Evolutionary conservation across 2,797 vertebrate genomes (phyloP).

Genomic region (Lutjanus campechanus): DNA sequence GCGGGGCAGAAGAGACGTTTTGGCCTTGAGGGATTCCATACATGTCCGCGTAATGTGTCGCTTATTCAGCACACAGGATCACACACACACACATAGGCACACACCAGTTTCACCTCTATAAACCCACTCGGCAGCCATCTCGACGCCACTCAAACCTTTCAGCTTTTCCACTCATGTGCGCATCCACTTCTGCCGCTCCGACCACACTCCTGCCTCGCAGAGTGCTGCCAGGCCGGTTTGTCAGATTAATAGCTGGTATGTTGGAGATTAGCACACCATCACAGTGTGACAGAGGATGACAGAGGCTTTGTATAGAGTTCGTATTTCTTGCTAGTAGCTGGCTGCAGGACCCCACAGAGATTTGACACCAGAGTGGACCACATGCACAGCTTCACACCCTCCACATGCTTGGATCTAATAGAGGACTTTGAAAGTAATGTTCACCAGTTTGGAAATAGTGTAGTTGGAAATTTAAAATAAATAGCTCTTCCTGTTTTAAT

Average conservation of each 20-base stretch:
- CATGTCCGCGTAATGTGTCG: conserved; percentile 62
- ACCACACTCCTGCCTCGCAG: conserved; percentile 14
- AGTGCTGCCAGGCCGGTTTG: conserved; percentile 71
- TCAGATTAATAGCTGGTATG: conserved; percentile 78
- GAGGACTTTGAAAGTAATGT: conserved; percentile 35
- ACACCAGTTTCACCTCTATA: conserved; percentile 53
- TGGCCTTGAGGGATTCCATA: conserved; percentile 76
- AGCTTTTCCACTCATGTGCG: conserved; percentile 54
- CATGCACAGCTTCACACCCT: conserved; percentile 15
- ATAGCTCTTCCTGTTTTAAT: background rate
- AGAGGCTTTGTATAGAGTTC: conserved; percentile 64
- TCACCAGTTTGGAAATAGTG: conserved; percentile 4
- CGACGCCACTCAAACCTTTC: conserved; percentile 53
- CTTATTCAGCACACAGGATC: conserved; percentile 33
- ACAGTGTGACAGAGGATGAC: conserved; percentile 57
- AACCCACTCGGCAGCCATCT: conserved; percentile 56
- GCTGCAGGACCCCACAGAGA: conserved; percentile 32
- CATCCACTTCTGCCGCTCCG: conserved; percentile 28
- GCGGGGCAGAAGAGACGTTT: conserved; percentile 39
- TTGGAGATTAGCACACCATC: conserved; percentile 77
- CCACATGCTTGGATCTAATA: conserved; percentile 33
- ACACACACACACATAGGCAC: conserved; percentile 29
- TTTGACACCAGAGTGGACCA: conserved; percentile 38
- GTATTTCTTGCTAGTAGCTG: conserved; percentile 20
- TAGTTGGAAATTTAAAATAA: background rate